A percentile compares a stretch with the other conserved stretches of the same genome.
Conservation (phyloP, 2,797 vertebrate species). For the Poecilia picta region DNA sequence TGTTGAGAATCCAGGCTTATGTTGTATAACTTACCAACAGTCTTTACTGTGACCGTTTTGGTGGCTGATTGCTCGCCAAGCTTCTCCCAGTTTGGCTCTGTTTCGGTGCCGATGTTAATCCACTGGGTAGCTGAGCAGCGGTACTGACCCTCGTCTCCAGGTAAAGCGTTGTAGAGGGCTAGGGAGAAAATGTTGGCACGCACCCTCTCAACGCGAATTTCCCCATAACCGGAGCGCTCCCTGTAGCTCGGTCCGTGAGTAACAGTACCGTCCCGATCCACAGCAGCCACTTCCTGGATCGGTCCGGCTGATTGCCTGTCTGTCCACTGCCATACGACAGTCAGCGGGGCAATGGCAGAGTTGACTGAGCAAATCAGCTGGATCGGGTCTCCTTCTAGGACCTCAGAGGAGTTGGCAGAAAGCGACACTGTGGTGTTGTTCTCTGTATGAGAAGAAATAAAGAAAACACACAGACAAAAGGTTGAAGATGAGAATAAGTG, state of each 20-base stretch:
- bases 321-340: conserved; percentile 88
- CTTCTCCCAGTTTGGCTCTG: conserved; percentile 89
- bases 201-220: conserved; percentile 76
- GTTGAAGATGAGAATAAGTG: not conserved
- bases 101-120: conserved; percentile 73
- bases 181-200: conserved; percentile 77
- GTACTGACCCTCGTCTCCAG: conserved; percentile 82
- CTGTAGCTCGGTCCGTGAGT: conserved; percentile 71
- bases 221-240: conserved; percentile 65
- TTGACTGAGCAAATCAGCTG: conserved; percentile 87
- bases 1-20: not conserved
- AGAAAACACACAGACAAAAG: not conserved
- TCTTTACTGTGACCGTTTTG: conserved; percentile 86
- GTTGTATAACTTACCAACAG: conserved; percentile 84
- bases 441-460: conserved; percentile 72
- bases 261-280: conserved; percentile 85
- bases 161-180: conserved; percentile 77
- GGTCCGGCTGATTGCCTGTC: conserved; percentile 81
- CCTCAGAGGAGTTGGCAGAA: conserved; percentile 86
- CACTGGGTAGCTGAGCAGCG: conserved; percentile 80
- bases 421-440: conserved; percentile 93
- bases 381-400: conserved; percentile 90
- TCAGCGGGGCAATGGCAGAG: conserved; percentile 83
- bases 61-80: conserved; percentile 86
- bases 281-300: conserved; percentile 84